These are phyloP conservation scores for Philopedon plagiatum DNA, from an alignment of 2,888 invertebrate genomes.

Conservation along the genomic window DNA sequence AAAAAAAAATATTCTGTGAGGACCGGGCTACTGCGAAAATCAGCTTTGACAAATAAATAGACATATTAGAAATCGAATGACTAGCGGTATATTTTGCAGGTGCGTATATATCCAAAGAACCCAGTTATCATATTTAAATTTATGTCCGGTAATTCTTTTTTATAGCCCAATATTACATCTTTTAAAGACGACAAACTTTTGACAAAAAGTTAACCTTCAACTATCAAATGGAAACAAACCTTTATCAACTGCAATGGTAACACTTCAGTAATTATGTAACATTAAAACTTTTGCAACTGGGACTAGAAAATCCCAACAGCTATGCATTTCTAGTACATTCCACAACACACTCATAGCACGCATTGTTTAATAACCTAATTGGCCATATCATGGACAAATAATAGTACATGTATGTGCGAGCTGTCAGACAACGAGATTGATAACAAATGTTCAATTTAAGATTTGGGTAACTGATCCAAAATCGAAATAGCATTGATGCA, in stretches of 20 bases:
- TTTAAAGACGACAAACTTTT: too few relatives aligned
- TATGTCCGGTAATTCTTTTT: too few relatives aligned
- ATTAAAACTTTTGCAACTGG: conserved; percentile 15
- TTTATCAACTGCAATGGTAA: background rate
- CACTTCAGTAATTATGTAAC: conserved; percentile 31
- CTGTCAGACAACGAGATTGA: conserved; percentile 50
- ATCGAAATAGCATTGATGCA: background rate
- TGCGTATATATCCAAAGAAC: too few relatives aligned
- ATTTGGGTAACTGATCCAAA: background rate
- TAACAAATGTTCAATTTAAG: conserved; percentile 25
- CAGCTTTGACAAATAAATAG: too few relatives aligned
- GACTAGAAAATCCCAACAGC: conserved; percentile 35
- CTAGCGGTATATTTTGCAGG: too few relatives aligned
- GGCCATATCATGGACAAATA: conserved; percentile 51
- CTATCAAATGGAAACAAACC: too few relatives aligned
- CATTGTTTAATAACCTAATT: conserved; percentile 53
- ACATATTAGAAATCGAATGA: too few relatives aligned
- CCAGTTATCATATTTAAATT: too few relatives aligned
- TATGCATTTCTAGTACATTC: conserved; percentile 42
- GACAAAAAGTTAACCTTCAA: too few relatives aligned
- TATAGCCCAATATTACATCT: too few relatives aligned
- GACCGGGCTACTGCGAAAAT: too few relatives aligned
- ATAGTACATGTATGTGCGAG: conserved; percentile 27
- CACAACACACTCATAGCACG: conserved; percentile 47
- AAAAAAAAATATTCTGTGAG: too few relatives aligned